Evolutionary conservation across 2,113 vertebrate species (phyloP).

Genomic region (Rhineura floridana): DNA sequence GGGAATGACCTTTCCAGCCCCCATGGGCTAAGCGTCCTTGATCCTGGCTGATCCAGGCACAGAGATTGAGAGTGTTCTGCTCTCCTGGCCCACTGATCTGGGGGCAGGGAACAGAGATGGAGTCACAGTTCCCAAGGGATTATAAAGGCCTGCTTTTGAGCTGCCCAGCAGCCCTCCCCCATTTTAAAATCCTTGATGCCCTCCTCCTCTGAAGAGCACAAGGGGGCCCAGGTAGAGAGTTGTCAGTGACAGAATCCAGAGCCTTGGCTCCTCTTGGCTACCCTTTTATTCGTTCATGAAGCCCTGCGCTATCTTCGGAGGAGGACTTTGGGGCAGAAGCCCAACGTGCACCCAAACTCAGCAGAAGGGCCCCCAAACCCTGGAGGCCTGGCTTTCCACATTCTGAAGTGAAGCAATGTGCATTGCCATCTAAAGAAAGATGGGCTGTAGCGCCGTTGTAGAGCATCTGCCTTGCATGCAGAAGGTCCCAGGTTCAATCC

Average conservation of each 20-base stretch:
- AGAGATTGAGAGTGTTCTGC: neutral
- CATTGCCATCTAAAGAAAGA: too few species aligned
- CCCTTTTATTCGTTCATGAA: neutral
- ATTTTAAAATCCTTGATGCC: neutral
- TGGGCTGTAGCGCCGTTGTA: too few species aligned
- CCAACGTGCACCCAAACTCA: too few species aligned
- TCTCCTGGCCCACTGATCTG: neutral
- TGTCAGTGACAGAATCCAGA: neutral
- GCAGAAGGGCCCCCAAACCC: neutral
- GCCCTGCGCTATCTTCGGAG: neutral
- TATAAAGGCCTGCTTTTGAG: neutral
- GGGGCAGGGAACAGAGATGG: neutral
- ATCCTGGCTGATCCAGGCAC: slow-evolving; percentile 16
- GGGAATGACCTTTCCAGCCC: slow-evolving; percentile 12
- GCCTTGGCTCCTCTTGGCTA: neutral
- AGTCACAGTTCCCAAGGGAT: neutral
- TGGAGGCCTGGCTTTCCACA: too few species aligned
- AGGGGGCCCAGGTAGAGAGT: neutral
- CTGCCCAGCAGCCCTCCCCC: too few species aligned
- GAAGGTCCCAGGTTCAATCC: too few species aligned
- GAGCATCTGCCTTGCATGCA: too few species aligned
- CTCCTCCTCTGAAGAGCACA: neutral
- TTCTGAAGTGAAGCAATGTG: too few species aligned
- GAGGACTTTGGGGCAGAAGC: neutral
- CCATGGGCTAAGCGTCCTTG: neutral